Base-by-base conservation (phyloP, 1,140 invertebrate genomes). In the Nilaparvata lugens region DNA sequence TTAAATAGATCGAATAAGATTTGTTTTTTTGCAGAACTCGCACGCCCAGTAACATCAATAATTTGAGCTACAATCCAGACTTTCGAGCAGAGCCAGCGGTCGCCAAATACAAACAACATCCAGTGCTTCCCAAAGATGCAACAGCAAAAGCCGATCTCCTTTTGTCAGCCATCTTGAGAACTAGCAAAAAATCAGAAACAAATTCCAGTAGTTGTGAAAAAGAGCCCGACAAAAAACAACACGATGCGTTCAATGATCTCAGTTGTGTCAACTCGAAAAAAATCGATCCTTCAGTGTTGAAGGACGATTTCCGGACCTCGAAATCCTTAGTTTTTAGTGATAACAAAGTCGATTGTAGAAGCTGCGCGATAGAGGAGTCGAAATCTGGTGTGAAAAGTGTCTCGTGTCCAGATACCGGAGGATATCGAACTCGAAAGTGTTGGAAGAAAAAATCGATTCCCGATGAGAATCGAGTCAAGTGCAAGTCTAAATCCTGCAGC, bases 121-220 rank as follows among this genome's bases (percentile, higher is more conserved):
- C 23, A 31, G n/a, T 11, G 31, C 52, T 53, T 21, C 43, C 60
- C 21, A 23, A 48, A 48, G 45, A 48, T 19, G 45, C 45, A 11
- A 18, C 45, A 48, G 64, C 75, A 64, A 79, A 80, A 62, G 77
- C 77, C n/a, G 76, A 81, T 54, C 70, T 78, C 56, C 57, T 81
- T 31, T 63, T 81, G 43, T 76, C 77, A 45, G 79, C 79, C 2
- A 80, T 81, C 38, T 68, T 81, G 58, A 69, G 79, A 21, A 72
- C 71, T 0, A 75, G 68, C 6, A 66, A 64, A 5, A 71, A 72
- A 4, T 62, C 69, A 16, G 71, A 71, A 23, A 56, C 45, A 14
- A 38, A 63, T 2, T 42, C 61, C 7, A 67, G 70, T 35, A 35
- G 31, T 35, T 4, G 31, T 35, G 31, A 35, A 35, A 35, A 6